phyloP scores from a whole-genome alignment of 2,113 vertebrate species.

The Syngnathoides biaculeatus region DNA sequence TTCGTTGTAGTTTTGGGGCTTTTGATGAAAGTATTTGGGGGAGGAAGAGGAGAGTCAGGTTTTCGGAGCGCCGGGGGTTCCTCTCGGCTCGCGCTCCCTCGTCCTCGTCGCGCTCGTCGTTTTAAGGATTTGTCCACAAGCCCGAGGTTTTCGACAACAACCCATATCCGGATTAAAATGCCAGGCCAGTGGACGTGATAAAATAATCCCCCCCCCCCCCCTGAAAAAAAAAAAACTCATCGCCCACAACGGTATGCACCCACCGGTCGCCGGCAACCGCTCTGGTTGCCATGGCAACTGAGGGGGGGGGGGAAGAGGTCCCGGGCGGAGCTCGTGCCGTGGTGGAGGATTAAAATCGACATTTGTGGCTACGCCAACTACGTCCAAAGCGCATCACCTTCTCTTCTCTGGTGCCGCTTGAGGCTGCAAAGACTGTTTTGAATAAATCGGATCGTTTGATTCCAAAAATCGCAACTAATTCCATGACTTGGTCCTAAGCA shows the following conservation, averaged over 20 bases:
- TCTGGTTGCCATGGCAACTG: slow-evolving; percentile 67
- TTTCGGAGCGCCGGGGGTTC: slow-evolving; percentile 52
- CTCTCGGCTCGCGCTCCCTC: slow-evolving; percentile 50
- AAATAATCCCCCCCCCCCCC: no score
- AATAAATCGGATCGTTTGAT: no score
- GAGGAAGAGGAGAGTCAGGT: slow-evolving; percentile 69
- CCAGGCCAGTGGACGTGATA: slow-evolving; percentile 52
- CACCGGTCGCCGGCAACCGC: slow-evolving; percentile 43
- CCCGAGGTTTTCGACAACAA: slow-evolving; percentile 39
- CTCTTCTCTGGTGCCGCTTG: no score
- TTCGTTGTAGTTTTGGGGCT: no score
- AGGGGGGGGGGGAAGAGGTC: slow-evolving; percentile 44
- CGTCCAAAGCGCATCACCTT: no score
- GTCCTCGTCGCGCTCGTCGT: neutral
- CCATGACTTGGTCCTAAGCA: no score
- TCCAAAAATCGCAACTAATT: no score
- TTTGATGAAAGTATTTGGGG: slow-evolving; percentile 58
- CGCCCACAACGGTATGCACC: slow-evolving; percentile 15
- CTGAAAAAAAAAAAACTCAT: slow-evolving; percentile 54
- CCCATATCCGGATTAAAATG: slow-evolving; percentile 55
- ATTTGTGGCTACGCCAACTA: no score
- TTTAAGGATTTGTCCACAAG: no score
- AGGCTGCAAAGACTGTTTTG: no score
- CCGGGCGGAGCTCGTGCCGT: neutral
- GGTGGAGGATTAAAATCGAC: neutral